phyloP scores from a whole-genome alignment of 2,888 invertebrate species.

The Torymus aiolomorphi region DNA sequence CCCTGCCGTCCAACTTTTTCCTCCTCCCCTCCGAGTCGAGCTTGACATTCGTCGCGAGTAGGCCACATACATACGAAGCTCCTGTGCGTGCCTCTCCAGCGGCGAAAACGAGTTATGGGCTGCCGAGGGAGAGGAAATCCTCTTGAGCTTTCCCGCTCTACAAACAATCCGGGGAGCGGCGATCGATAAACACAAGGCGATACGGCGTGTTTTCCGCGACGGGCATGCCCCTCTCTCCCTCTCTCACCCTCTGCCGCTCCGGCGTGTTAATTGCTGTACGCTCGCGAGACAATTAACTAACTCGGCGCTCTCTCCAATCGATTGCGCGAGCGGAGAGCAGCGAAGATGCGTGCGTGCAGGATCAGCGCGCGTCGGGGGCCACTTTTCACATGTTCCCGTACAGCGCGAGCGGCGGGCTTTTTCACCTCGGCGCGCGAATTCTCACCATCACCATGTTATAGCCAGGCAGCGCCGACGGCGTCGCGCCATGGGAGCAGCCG shows the following conservation, averaged over 20 bases:
- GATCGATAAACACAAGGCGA: slow-evolving; percentile 48
- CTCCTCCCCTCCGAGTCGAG: background rate
- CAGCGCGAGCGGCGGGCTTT: background rate
- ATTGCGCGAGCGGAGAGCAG: background rate
- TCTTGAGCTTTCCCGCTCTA: slow-evolving; percentile 1
- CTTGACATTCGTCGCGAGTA: background rate
- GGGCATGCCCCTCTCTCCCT: slow-evolving; percentile 15
- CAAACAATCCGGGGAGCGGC: slow-evolving; percentile 13
- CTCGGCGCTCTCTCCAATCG: slow-evolving; percentile 15
- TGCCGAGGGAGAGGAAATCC: background rate
- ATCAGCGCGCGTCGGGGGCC: slow-evolving; percentile 1
- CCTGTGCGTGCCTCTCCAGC: no score
- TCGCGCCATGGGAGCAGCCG: background rate
- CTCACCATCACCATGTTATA: background rate
- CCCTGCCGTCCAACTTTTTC: background rate
- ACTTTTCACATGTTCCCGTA: slow-evolving; percentile 10
- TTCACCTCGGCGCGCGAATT: background rate
- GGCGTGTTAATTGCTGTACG: slow-evolving; percentile 27
- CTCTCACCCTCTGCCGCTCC: background rate
- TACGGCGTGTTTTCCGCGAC: slow-evolving; percentile 19
- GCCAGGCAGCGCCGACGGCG: background rate
- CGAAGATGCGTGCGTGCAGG: background rate
- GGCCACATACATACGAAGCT: background rate
- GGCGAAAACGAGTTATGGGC: no score
- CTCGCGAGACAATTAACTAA: slow-evolving; percentile 32